phyloP scores from a whole-genome alignment of 1,140 invertebrate genomes.

The Limonius californicus region DNA sequence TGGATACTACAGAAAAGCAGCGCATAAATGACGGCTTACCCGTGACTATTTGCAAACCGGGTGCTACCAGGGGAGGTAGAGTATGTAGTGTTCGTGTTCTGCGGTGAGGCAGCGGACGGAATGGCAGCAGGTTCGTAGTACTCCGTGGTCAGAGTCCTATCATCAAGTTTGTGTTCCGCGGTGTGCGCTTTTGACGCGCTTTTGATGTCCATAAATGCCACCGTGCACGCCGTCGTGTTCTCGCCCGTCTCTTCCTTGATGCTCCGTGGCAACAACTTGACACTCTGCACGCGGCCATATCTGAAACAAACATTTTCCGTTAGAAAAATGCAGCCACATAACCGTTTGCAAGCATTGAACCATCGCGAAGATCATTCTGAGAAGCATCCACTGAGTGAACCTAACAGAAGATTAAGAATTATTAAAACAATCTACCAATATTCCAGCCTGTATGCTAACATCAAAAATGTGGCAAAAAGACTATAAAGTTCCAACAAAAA shows the following conservation, averaged over 20 bases:
- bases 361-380: no score
- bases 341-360: no score
- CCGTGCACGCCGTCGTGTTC: constrained; percentile 70
- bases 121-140: constrained; percentile 87
- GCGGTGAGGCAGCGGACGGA: constrained; percentile 47
- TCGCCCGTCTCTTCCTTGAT: constrained; percentile 48
- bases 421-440: no score
- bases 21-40: no score
- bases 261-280: constrained; percentile 77
- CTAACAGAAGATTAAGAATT: no score
- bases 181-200: constrained; percentile 90
- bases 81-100: constrained; percentile 14
- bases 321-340: no score
- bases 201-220: constrained; percentile 96
- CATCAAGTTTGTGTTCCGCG: constrained; percentile 83
- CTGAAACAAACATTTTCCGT: constrained; percentile 50
- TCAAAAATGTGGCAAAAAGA: no score
- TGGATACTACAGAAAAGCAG: no score
- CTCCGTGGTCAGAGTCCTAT: constrained; percentile 80
- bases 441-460: no score
- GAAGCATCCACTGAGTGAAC: no score
- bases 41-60: constrained; percentile 45
- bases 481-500: no score
- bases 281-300: constrained; percentile 95
- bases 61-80: constrained; percentile 40